Evolutionary conservation across 2,888 invertebrate species (phyloP), one percentile per base, ranked within the genome.

Genomic region (Synergus umbraculus): DNA sequence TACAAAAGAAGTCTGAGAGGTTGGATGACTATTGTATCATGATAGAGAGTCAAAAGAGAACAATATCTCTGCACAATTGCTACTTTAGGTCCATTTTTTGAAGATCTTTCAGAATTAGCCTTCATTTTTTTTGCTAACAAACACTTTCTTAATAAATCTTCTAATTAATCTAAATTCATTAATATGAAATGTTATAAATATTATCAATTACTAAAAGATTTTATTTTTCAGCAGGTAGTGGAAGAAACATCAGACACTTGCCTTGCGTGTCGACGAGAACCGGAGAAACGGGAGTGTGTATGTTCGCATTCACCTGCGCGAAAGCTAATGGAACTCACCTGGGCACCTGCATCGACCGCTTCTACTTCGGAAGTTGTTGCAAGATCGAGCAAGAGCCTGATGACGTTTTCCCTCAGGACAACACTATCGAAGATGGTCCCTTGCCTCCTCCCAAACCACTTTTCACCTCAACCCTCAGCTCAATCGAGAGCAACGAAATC

Each of bases 311-410:
- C 92, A 97, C 98, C 88, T 98, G 98, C 91, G 94, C 97, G 69
- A 97, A 97, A 93, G 95, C 96, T 81, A 98, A 98, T 90, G 98
- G 98, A 64, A 96, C 97, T 0, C 98, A 98, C 88, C 93, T 98
- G 85, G 98, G 97, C 46, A 97, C 97, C 1, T 98, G 98, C 92
- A 97, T 98, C 89, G 98, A 98, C 92, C 95, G 97, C 84, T 98
- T 98, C 92, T 98, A 97, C 93, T 98, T 98, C 91, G 98, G 98
- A 78, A 97, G 97, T 49, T 98, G 98, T 90, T 98, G 98, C 91
- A 96, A 96, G 88, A 93, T 97, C 79, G 92, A 92, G 67, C 92
- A 92, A 15, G 95, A 95, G 84, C 93, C 94, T 76, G 94, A 94
- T 63, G 94, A 94, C 65, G 93, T 95, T 0, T 92, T 94, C 76